Base-by-base conservation (phyloP, 1,140 invertebrate genomes). In the Drosophila guanche region DNA sequence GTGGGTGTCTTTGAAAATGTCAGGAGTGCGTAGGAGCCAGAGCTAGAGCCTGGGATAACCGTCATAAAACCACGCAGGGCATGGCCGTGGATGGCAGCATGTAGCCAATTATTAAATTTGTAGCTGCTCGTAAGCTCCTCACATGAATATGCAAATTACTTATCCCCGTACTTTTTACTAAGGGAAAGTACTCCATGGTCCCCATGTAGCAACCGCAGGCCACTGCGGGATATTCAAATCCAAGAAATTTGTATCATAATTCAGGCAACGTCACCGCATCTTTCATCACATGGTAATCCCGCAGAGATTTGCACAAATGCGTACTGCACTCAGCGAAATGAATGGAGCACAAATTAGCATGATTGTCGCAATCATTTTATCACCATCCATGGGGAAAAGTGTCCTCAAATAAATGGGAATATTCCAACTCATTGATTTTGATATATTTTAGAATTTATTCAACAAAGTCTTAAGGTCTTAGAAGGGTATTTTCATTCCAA, bases 41-140 rank as follows among this genome's bases (percentile, higher is more conserved):
- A 45, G 79, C 65, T 71, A 86, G 50, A 45, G 45, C 51, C 42
- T 33, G 46, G 22, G 27, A 56, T 58, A 42, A 42, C 16, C 7
- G 50, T 20, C 55, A 75, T 67, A 75, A 76, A 68, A 60, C 37
- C 25, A 10, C 10, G 16, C 12, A 16, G 22, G 16, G 4, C 33
- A 41, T 8, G 29, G 27, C 10, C 20, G n/a, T 16, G 14, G 6
- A 23, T 33, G 25, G 43, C 20, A 43, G 33, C 33, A 37, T 37
- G 33, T 41, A 29, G 58, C 72, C 76, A 85, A 85, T 84, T 85
- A 84, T 85, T 69, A 80, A 80, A 73, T 59, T 59, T 66, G n/a
- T 45, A 45, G 29, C 61, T 68, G 20, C 52, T 59, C 47, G 29
- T 37, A 22, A 37, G 59, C 59, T 25, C 37, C 45, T 6, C 43